Evolutionary conservation across 2,113 vertebrate genomes (phyloP).

Genomic region (Noctilio leporinus): DNA sequence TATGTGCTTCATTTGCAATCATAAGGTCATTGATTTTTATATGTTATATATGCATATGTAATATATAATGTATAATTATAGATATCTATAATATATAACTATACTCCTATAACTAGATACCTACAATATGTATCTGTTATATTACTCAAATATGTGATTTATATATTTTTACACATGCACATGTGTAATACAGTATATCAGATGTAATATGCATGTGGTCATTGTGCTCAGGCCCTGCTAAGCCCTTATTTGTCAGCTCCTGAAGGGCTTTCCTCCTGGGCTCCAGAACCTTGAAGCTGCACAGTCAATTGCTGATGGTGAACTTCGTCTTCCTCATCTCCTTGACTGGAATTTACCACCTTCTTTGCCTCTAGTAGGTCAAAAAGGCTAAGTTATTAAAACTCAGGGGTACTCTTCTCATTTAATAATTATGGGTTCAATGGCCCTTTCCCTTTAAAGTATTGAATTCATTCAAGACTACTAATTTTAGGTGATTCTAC

Average conservation of each 20-base stretch:
- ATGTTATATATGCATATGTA: no score
- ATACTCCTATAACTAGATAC: no score
- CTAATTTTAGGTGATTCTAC: neutral
- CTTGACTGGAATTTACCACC: neutral
- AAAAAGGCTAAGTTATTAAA: conserved; percentile 35
- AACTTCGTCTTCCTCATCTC: neutral
- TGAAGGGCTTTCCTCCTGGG: neutral
- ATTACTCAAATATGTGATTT: no score
- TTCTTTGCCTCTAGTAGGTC: neutral
- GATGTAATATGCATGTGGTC: accelerated
- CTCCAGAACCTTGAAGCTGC: neutral
- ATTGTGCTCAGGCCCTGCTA: accelerated
- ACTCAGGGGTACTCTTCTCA: neutral
- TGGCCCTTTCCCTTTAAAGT: conserved; percentile 40
- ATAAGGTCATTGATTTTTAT: neutral
- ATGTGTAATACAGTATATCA: neutral
- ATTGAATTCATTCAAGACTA: neutral
- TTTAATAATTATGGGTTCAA: conserved; percentile 44
- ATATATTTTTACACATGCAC: neutral
- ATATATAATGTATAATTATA: neutral
- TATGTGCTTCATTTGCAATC: neutral
- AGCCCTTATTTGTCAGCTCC: neutral
- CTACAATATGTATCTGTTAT: neutral
- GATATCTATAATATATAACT: neutral
- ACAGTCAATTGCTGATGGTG: neutral